phyloP scores from a whole-genome alignment of 2,888 invertebrate species.

The Pseudoips prasinana region DNA sequence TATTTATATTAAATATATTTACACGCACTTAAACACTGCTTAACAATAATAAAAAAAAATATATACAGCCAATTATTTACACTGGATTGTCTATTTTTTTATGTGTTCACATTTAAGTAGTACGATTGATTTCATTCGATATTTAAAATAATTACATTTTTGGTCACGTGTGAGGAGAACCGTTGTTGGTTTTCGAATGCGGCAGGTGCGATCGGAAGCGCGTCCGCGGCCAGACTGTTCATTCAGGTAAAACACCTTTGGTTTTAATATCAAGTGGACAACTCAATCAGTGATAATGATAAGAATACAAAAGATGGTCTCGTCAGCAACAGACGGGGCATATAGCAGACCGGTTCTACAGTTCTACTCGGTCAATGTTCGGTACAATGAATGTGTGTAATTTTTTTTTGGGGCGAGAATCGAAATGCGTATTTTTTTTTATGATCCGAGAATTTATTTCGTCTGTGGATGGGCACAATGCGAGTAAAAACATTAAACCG shows the following conservation, averaged over 20 bases:
- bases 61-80: slow-evolving; percentile 56
- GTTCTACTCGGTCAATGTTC: slow-evolving; percentile 44
- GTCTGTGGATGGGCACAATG: slow-evolving; percentile 1
- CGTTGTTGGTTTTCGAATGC: slow-evolving; percentile 30
- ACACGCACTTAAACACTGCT: slow-evolving; percentile 34
- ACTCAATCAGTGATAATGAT: slow-evolving; percentile 65
- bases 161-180: slow-evolving; percentile 23
- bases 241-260: slow-evolving; percentile 42
- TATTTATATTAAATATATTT: slow-evolving; percentile 11
- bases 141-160: slow-evolving; percentile 49
- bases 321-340: slow-evolving; percentile 25
- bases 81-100: slow-evolving; percentile 41
- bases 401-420: slow-evolving; percentile 22
- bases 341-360: slow-evolving; percentile 45
- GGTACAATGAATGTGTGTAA: slow-evolving; percentile 28
- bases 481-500: slow-evolving; percentile 10
- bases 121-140: slow-evolving; percentile 37
- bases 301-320: slow-evolving; percentile 45
- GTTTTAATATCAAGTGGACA: slow-evolving; percentile 67
- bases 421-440: slow-evolving; percentile 17
- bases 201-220: slow-evolving; percentile 45
- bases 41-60: slow-evolving; percentile 11
- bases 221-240: slow-evolving; percentile 50
- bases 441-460: slow-evolving; percentile 11
- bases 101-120: slow-evolving; percentile 41